These are phyloP conservation scores for Cydia pomonella DNA, from an alignment of 1,140 invertebrate species.

Conservation along the genomic window DNA sequence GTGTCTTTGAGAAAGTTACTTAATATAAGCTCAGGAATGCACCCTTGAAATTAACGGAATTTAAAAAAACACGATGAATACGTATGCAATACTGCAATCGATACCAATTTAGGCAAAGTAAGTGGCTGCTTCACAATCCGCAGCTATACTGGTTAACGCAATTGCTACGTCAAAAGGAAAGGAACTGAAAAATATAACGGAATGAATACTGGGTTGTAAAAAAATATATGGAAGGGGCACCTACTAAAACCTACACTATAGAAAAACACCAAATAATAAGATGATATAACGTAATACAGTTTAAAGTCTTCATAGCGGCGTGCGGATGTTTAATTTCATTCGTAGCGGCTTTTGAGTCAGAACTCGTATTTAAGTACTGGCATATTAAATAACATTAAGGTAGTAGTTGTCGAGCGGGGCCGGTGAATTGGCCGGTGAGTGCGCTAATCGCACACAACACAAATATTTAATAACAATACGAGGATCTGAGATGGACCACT, in stretches of 20 bases:
- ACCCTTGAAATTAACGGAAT: no score
- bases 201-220: not conserved
- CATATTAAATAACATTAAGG: conserved; percentile 21
- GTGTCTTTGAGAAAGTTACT: no score
- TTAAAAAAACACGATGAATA: no score
- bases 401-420: conserved; percentile 32
- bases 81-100: no score
- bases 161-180: no score
- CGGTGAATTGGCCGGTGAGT: conserved; percentile 75
- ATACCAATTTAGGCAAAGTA: no score
- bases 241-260: not conserved
- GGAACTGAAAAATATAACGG: not conserved
- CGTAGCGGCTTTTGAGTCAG: conserved; percentile 9
- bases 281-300: not conserved
- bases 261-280: not conserved
- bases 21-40: no score
- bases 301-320: not conserved
- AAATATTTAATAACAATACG: conserved; percentile 80
- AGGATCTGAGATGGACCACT: conserved; percentile 72
- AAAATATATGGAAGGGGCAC: not conserved
- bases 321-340: conserved; percentile 17
- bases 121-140: no score
- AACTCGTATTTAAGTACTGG: conserved; percentile 15
- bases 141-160: no score
- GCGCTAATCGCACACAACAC: conserved; percentile 77